Base-by-base conservation (phyloP, 2,888 invertebrate species). In the Liodrosophila aerea region DNA sequence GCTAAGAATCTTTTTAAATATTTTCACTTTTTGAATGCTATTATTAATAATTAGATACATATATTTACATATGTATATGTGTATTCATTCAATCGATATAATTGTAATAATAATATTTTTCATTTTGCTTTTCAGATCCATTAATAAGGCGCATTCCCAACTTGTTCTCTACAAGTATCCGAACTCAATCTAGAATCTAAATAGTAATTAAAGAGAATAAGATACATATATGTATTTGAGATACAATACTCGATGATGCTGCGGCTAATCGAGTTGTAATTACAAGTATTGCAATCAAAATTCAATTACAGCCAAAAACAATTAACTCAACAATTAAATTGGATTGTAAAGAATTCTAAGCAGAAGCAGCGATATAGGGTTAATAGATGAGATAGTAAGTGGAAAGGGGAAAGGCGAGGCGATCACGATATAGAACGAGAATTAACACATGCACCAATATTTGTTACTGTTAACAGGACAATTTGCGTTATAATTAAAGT, bases 131-230 rank as follows among this genome's bases (percentile, higher is more conserved):
- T 65, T 84, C 80, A 82, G 85, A 86, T 85, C 74, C 85, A 78
- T 76, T 76, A 64, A 63, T 87, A 87, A 87, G 85, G 85, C 87
- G 82, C 73, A 69, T 86, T 82, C 86, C 69, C 82, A 85, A 73
- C 68, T 63, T 64, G 71, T 69, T 74, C 66, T 64, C 46, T 72
- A 22, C 22, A 22, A 22, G 58, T 50, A 64, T 75, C 72, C 75
- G 81, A 80, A 83, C 59, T 76, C 72, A 76, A 72, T 76, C 82
- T 73, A 71, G 76, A 60, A 82, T 68, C 76, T 82, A 86, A 71
- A 86, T 45, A 22, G 47, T 50, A 77, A 77, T 81, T 71, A 77
- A 78, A 72, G 60, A 85, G 71, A 68, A 66, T 73, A 61, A 51
- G 60, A 70, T 74, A 39, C 18, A 39, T n/a, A 68, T 69, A 39